Percentiles rank a stretch among this genome's conserved stretches.
Conservation (phyloP, 2,888 invertebrate species). For the Diaphora mendica region DNA sequence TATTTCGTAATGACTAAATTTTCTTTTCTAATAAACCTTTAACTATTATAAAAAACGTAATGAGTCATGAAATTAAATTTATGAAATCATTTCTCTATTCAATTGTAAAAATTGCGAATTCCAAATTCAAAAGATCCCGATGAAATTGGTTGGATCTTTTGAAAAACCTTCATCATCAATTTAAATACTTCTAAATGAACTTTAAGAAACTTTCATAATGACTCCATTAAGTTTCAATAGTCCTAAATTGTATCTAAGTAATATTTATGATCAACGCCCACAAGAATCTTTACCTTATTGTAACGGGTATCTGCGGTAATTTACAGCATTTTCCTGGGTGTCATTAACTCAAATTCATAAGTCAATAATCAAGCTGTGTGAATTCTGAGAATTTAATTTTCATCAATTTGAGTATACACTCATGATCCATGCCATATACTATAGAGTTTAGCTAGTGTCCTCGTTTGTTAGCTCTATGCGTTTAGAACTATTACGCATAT, state of each 20-base stretch:
- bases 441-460: not conserved
- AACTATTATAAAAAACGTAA: slow-evolving; percentile 8
- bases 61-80: slow-evolving; percentile 11
- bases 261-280: slow-evolving; percentile 31
- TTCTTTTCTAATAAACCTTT: not conserved
- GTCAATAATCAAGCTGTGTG: not conserved
- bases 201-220: slow-evolving; percentile 30
- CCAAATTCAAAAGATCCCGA: slow-evolving; percentile 27
- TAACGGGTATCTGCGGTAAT: slow-evolving; percentile 18
- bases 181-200: slow-evolving; percentile 32
- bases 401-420: too few relatives aligned
- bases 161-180: slow-evolving; percentile 32
- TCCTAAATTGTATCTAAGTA: slow-evolving; percentile 30
- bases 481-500: not conserved
- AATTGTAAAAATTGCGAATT: slow-evolving; percentile 24
- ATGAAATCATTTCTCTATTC: slow-evolving; percentile 13
- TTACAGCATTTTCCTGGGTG: not conserved
- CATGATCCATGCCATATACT: too few relatives aligned
- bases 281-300: slow-evolving; percentile 18
- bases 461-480: not conserved
- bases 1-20: not conserved
- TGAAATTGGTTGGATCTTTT: slow-evolving; percentile 29
- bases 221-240: slow-evolving; percentile 41
- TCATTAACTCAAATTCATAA: not conserved
- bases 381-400: slow-evolving; percentile 24